Conservation (phyloP, 2,113 vertebrate species). For the Phaetusa simplex region DNA sequence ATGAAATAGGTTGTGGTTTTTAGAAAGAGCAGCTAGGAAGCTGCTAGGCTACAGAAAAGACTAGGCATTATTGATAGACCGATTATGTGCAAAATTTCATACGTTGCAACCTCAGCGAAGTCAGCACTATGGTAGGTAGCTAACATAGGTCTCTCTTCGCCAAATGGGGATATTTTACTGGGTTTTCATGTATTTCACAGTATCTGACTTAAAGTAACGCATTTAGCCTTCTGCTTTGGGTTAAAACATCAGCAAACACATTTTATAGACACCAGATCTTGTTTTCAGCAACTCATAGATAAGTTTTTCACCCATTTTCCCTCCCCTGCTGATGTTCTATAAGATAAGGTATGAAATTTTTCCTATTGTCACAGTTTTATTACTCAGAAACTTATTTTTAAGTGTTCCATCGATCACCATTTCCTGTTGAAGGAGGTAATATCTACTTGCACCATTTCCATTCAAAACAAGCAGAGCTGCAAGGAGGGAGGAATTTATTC, state of each 20-base stretch:
- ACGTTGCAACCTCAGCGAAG: background rate
- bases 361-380: constrained; percentile 19
- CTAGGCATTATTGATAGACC: background rate
- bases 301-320: background rate
- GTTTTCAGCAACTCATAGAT: background rate
- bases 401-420: constrained; percentile 43
- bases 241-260: background rate
- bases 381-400: constrained; percentile 39
- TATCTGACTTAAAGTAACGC: background rate
- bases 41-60: background rate
- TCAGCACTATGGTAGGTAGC: background rate
- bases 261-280: background rate
- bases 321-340: background rate
- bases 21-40: background rate
- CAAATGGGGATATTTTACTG: background rate
- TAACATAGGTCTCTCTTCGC: background rate
- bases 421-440: constrained; percentile 17
- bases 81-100: background rate
- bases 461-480: constrained; percentile 9
- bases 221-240: background rate
- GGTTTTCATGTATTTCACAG: background rate
- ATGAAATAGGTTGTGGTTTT: background rate
- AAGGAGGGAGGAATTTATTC: background rate
- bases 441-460: background rate
- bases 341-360: constrained; percentile 20